Evolutionary conservation across 2,888 invertebrate species (phyloP).

Genomic region (Petrolisthes cinctipes): DNA sequence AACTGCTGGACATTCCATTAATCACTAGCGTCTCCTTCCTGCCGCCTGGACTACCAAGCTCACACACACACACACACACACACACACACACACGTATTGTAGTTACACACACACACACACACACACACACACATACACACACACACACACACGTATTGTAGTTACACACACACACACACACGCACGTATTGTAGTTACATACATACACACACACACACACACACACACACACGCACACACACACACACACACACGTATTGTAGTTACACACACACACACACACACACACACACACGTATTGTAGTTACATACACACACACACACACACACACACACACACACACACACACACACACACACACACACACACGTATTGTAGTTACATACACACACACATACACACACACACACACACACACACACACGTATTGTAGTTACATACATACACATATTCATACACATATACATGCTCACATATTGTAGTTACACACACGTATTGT

Average conservation of each 20-base stretch:
- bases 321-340: slow-evolving; percentile 24
- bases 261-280: slow-evolving; percentile 10
- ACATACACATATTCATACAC: too few species aligned
- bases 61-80: slow-evolving; percentile 49
- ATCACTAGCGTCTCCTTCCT: slow-evolving; percentile 55
- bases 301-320: slow-evolving; percentile 14
- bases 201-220: not conserved
- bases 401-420: not conserved
- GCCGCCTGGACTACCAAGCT: slow-evolving; percentile 51
- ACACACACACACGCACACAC: too few species aligned
- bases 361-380: not conserved
- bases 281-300: slow-evolving; percentile 19
- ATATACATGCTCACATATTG: too few species aligned
- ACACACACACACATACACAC: slow-evolving; percentile 12
- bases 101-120: slow-evolving; percentile 19
- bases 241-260: not conserved
- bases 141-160: slow-evolving; percentile 9
- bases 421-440: too few species aligned
- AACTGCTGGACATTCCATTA: slow-evolving; percentile 56
- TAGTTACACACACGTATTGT: too few species aligned
- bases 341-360: not conserved
- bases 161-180: slow-evolving; percentile 3
- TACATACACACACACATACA: not conserved
- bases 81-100: slow-evolving; percentile 33
- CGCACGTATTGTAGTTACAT: not conserved